Evolutionary conservation across 2,888 invertebrate species (phyloP).

Genomic region (Leptopterna dolabrata): DNA sequence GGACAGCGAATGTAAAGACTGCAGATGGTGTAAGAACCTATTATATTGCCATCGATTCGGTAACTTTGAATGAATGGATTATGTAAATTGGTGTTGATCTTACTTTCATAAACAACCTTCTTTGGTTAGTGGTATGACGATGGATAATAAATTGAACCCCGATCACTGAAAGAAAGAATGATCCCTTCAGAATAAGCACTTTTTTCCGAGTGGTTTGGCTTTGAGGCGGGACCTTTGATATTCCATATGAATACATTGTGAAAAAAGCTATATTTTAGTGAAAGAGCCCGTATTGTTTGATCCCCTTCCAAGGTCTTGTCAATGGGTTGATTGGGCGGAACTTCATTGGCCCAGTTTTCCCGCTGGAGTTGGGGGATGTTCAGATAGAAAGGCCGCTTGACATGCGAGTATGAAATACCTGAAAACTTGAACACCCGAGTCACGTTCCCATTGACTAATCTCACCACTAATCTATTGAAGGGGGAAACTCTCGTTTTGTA

Average conservation of each 20-base stretch:
- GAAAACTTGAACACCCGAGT: not conserved
- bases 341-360: slow-evolving; percentile 19
- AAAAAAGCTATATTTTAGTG: not conserved
- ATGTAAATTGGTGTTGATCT: too few species aligned
- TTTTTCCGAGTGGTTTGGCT: not conserved
- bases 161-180: not conserved
- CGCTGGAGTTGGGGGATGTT: not conserved
- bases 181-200: not conserved
- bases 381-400: not conserved
- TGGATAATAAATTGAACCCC: not conserved
- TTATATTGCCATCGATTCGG: too few species aligned
- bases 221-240: not conserved
- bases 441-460: slow-evolving; percentile 46
- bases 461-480: slow-evolving; percentile 33
- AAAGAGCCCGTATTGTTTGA: slow-evolving; percentile 4
- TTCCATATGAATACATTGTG: not conserved
- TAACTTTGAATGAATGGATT: too few species aligned
- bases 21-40: too few species aligned
- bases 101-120: too few species aligned
- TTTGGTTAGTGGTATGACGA: not conserved
- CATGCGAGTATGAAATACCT: not conserved
- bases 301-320: not conserved
- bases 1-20: too few species aligned
- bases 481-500: slow-evolving; percentile 13
- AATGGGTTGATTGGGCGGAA: slow-evolving; percentile 9